Percentiles rank a stretch among this genome's conserved stretches.
These are phyloP conservation scores for Spinibarbus caldwelli DNA, from an alignment of 2,797 vertebrate species.

Conservation along the genomic window DNA sequence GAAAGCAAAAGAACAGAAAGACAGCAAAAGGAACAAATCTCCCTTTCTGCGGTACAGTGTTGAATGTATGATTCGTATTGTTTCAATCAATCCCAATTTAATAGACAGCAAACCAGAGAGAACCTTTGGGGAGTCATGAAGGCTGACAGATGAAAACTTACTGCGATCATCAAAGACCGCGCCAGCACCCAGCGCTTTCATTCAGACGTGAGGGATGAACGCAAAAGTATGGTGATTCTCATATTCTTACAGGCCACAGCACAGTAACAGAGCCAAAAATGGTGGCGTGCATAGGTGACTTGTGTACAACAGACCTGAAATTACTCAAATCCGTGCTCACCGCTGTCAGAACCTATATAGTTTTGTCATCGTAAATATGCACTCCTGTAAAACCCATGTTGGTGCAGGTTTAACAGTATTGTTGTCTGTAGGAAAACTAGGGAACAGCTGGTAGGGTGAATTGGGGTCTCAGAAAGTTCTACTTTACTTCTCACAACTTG, in stretches of 20 bases:
- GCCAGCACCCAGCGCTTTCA: constrained; percentile 56
- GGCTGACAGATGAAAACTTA: constrained; percentile 82
- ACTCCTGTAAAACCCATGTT: constrained; percentile 41
- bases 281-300: background rate
- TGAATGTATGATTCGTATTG: constrained; percentile 74
- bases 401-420: constrained; percentile 51
- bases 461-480: background rate
- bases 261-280: background rate
- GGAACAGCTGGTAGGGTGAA: constrained; percentile 31
- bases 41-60: constrained; percentile 49
- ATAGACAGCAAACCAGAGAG: constrained; percentile 77
- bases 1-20: constrained; percentile 37
- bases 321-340: background rate
- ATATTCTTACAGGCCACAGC: background rate
- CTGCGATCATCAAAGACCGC: constrained; percentile 73
- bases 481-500: background rate
- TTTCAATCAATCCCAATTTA: constrained; percentile 83
- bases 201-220: constrained; percentile 25
- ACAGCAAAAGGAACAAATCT: constrained; percentile 30
- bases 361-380: background rate
- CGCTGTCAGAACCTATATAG: background rate
- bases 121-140: constrained; percentile 78
- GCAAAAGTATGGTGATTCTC: constrained; percentile 18
- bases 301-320: constrained; percentile 4
- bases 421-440: constrained; percentile 52